Percentiles rank a stretch among this genome's conserved stretches.
These are phyloP conservation scores for Melinopterus prodromus DNA, from an alignment of 2,888 invertebrate species.

Conservation along the genomic window DNA sequence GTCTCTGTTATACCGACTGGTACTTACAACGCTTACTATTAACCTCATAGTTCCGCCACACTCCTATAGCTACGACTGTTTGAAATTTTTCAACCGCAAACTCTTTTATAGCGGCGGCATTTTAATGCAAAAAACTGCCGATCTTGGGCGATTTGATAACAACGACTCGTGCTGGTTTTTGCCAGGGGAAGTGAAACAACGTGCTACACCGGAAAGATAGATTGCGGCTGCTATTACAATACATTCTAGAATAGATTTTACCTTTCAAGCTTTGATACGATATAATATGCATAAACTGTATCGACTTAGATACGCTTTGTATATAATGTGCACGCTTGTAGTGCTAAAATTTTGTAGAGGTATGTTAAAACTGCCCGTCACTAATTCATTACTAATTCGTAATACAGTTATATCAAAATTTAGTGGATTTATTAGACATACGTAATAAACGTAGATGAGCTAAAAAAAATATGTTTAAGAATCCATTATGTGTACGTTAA, in stretches of 20 bases:
- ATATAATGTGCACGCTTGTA: neutral
- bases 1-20: neutral
- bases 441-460: no score
- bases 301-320: neutral
- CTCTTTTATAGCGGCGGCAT: conserved; percentile 11
- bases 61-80: neutral
- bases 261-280: conserved; percentile 18
- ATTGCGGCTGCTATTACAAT: neutral
- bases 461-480: neutral
- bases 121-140: conserved; percentile 10
- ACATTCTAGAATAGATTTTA: neutral
- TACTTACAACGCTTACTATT: conserved; percentile 7
- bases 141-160: conserved; percentile 17
- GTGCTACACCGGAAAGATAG: conserved; percentile 16
- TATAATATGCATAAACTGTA: conserved; percentile 14
- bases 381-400: neutral
- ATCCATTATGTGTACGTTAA: neutral
- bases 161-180: neutral
- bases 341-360: neutral
- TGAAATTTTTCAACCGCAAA: conserved; percentile 10
- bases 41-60: neutral
- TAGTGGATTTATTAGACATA: no score
- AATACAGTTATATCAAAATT: no score
- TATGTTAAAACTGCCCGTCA: neutral
- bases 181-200: conserved; percentile 17